A percentile compares a stretch with the other conserved stretches of the same genome.
Evolutionary conservation across 2,113 vertebrate genomes (phyloP).

Genomic region (Tiliqua scincoides): DNA sequence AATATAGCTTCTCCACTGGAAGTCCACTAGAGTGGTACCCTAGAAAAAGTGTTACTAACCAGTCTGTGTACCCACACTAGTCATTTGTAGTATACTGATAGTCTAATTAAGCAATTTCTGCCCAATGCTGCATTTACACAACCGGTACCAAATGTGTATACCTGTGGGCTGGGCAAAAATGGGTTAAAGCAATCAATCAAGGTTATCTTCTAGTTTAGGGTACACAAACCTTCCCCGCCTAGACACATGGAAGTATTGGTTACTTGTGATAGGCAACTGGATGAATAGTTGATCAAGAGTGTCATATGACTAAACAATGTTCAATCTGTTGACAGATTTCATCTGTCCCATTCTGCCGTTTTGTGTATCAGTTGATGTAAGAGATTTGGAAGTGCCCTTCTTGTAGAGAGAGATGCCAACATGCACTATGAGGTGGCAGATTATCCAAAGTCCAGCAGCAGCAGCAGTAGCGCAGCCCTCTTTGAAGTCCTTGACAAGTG

Average conservation of each 20-base stretch:
- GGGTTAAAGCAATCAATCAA: background rate
- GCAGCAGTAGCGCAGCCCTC: conserved; percentile 71
- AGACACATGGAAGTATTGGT: background rate
- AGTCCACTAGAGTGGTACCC: background rate
- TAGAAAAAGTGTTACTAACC: background rate
- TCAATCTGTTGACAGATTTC: conserved; percentile 9
- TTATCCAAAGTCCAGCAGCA: conserved; percentile 72
- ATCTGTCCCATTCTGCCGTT: background rate
- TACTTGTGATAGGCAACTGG: background rate
- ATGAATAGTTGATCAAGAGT: background rate
- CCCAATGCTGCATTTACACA: too few species aligned
- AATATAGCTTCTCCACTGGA: background rate
- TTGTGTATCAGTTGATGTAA: conserved; percentile 31
- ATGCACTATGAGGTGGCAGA: conserved; percentile 72
- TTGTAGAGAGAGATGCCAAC: conserved; percentile 35
- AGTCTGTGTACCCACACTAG: background rate
- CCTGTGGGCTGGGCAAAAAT: too few species aligned
- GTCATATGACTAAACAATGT: background rate
- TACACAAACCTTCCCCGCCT: background rate
- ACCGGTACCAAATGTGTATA: too few species aligned
- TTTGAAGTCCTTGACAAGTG: conserved; percentile 81
- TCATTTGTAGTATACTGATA: background rate
- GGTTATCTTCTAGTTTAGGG: background rate
- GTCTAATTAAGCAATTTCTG: too few species aligned
- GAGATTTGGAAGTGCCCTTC: conserved; percentile 21